Conservation (phyloP, 2,888 invertebrate species). For the Ochlodes sylvanus region DNA sequence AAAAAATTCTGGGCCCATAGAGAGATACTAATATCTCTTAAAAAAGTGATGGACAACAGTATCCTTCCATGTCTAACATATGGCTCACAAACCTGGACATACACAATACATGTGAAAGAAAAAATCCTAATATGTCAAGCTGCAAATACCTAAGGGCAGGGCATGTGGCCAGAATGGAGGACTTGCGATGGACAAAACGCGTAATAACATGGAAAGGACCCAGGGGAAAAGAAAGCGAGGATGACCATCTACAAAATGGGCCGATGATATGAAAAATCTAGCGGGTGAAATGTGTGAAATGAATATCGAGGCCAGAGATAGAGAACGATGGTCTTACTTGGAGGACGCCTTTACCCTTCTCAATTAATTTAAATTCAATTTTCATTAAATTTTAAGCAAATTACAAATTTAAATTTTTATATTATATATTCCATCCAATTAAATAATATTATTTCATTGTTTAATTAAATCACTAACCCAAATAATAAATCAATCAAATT, state of each 20-base stretch:
- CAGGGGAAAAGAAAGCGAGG: not conserved
- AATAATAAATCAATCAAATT: no score
- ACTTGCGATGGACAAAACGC: not conserved
- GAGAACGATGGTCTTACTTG: no score
- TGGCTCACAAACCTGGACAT: not conserved
- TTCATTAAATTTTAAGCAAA: no score
- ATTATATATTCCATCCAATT: no score
- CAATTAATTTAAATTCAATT: no score
- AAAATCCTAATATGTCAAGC: not conserved
- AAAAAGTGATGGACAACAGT: not conserved
- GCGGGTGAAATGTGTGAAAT: not conserved
- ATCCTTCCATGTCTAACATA: not conserved
- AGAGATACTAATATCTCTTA: not conserved
- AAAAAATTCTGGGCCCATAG: no score
- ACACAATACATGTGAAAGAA: not conserved
- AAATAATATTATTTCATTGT: no score
- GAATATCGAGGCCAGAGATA: not conserved
- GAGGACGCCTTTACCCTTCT: no score
- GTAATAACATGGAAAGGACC: not conserved
- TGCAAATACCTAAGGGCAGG: not conserved
- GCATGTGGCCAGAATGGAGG: not conserved
- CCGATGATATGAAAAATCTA: not conserved
- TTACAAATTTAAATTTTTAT: no score
- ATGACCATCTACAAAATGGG: not conserved
- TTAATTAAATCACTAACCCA: no score